Evolutionary conservation across 2,113 vertebrate genomes (phyloP).

Genomic region (Cryptotis parvus): DNA sequence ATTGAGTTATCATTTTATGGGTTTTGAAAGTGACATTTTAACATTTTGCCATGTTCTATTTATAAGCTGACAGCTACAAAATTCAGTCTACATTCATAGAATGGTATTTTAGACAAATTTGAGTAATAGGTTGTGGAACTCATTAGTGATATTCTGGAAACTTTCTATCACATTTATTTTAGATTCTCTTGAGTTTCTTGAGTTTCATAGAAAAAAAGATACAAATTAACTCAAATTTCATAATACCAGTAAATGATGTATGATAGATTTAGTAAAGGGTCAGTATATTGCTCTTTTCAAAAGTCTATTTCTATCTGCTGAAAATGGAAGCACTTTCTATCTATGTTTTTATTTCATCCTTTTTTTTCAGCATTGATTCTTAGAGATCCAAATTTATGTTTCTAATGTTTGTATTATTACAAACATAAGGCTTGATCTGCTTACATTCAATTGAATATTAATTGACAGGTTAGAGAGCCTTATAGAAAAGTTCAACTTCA

Average conservation of each 20-base stretch:
- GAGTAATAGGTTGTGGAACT: not conserved
- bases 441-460: slow-evolving; percentile 35
- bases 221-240: not conserved
- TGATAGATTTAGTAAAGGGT: not conserved
- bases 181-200: not conserved
- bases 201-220: not conserved
- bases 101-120: not conserved
- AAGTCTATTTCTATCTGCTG: slow-evolving; percentile 10
- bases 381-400: not conserved
- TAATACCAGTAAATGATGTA: not conserved
- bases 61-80: not conserved
- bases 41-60: not conserved
- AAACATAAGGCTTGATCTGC: not conserved
- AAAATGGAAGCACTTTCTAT: not conserved
- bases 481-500: slow-evolving; percentile 16
- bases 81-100: not conserved
- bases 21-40: not conserved
- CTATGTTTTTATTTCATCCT: slow-evolving; percentile 40
- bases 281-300: not conserved
- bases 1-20: not conserved
- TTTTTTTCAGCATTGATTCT: not conserved
- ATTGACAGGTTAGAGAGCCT: not conserved
- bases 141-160: not conserved
- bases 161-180: not conserved
- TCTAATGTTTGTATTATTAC: not conserved